Base-by-base conservation (phyloP, 2,888 invertebrate species). In the Epinotia nisella region DNA sequence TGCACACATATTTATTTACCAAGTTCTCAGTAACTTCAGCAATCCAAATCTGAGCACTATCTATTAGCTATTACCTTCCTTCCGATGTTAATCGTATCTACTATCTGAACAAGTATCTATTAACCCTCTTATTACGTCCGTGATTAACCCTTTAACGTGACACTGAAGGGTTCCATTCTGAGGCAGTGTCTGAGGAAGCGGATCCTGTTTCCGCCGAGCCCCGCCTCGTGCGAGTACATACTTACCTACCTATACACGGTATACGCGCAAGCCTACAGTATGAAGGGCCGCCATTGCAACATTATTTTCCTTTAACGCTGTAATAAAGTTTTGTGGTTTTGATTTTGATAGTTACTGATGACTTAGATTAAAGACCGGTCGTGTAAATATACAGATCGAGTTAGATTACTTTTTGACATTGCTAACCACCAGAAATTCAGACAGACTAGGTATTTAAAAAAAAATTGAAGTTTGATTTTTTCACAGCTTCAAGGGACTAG, bases 201-300 rank as follows among this genome's bases (percentile, higher is more conserved):
- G 55, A 66, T 66, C 66, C 66, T 66, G 66, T 66, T 65, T 66
- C 66, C 66, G 55, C 15, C 39, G 24, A 21, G 55, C 65, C 65
- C 65, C 65, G 65, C 65, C 65, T 55, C 55, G 35, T 19, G 61
- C 45, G 45, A 21, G 29, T n/a, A 62, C 19, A 41, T 55, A 55
- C 4, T 1, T 21, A 39, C n/a, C n/a, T 39, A 9, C 29, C 10
- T 39, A 10, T 53, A n/a, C n/a, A 49, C 13, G 19, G 15, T 17
- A 5, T 29, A 19, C 51, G 45, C 45, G 15, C 45, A 9, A 35
- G 17, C 19, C 4, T 15, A 9, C 51, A 4, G 29, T 56, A 29
- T 29, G 58, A 58, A 24, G 17, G 7, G 65, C 65, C 65, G 65
- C 65, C 65, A 65, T 65, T 55, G 55, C 35, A 39, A 9, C n/a